phyloP scores from a whole-genome alignment of 2,797 vertebrate genomes.

The Gymnothorax javanicus region DNA sequence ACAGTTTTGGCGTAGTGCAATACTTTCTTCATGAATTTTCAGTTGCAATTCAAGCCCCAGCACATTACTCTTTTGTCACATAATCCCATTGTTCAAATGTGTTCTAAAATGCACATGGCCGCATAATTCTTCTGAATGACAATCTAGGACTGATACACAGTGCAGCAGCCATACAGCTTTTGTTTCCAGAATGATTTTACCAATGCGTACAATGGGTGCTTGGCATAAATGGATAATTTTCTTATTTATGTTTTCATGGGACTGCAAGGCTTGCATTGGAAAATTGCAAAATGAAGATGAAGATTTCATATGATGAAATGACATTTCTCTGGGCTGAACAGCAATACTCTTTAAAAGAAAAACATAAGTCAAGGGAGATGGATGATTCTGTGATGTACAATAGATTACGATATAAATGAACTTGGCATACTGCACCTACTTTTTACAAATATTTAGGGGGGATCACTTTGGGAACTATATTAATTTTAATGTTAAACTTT shows the following conservation, averaged over 20 bases:
- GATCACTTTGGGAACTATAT: no score
- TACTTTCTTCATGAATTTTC: neutral
- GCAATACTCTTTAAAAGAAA: neutral
- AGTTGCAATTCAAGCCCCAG: neutral
- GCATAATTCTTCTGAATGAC: neutral
- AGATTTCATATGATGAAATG: neutral
- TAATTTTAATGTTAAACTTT: no score
- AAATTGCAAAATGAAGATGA: neutral
- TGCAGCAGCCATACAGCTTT: neutral
- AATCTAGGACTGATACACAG: no score
- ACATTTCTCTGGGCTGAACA: neutral
- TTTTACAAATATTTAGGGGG: no score
- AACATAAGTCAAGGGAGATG: neutral
- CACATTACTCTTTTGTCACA: neutral
- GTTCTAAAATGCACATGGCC: neutral
- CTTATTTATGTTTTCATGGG: neutral
- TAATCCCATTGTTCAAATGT: neutral
- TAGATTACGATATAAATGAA: neutral
- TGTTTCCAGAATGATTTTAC: no score
- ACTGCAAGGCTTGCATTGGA: neutral
- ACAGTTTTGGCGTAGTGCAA: slow-evolving; percentile 39
- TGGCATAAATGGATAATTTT: neutral
- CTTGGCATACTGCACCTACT: no score
- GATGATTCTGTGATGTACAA: neutral
- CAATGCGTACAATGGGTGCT: neutral